Evolutionary conservation across 2,888 invertebrate species (phyloP), one percentile per base, ranked within the genome.

Genomic region (Strigamia maritima): DNA sequence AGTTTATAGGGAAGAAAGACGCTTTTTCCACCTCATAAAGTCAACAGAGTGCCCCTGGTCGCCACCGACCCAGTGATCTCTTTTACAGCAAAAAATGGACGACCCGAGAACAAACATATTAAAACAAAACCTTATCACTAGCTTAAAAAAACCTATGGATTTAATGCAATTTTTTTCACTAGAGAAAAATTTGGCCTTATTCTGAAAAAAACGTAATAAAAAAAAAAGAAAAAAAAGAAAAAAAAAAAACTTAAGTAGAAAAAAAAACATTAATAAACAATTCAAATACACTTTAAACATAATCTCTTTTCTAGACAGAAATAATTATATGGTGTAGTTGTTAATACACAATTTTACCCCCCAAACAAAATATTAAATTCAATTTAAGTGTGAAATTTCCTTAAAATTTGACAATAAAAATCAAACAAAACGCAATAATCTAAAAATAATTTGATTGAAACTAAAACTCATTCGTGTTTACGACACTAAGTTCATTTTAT

Each of bases 81-180:
- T 65, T 65, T 65, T 65, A 65, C 60, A 19, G 60, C 60, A 65
- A 65, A 65, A 65, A 65, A 65, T 65, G 60, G 60, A 65, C 60
- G 60, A 65, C 60, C 60, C 60, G 60, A 65, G 60, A 65, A 65
- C 60, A 65, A 65, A 65, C 24, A 65, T 65, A 65, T 65, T 65
- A 65, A 65, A 65, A 65, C 60, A 65, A 65, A 65, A 65, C 24
- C 60, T 65, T 24, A 65, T 65, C 60, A 65, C 60, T 24, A 12
- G 24, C 60, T 65, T 24, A 65, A 65, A 65, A 65, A 24, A 65
- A 65, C 12, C 35, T 65, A 65, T 24, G 60, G 22, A 65, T 65
- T 24, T 65, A 24, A 65, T 12, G 60, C 60, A 65, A 24, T 65
- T 65, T 65, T 65, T 65, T 65, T 65, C 60, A 65, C 60, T 24